Conservation (phyloP, 2,113 vertebrate genomes). For the Campylomormyrus tamandua region DNA sequence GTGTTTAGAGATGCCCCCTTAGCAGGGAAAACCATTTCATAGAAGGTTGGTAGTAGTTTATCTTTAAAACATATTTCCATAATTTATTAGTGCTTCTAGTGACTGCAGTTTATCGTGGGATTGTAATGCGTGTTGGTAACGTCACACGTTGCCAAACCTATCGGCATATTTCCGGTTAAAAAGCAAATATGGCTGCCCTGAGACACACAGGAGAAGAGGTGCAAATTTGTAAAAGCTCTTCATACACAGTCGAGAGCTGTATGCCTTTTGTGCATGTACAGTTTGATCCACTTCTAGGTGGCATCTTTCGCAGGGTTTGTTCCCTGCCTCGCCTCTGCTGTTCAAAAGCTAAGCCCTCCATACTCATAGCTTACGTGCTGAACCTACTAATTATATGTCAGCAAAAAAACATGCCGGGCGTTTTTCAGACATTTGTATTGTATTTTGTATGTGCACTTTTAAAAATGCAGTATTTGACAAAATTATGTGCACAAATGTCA, state of each 20-base stretch:
- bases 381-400: not conserved
- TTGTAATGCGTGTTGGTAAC: not conserved
- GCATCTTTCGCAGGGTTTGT: not conserved
- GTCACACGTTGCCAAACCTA: not conserved
- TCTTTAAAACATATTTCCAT: not conserved
- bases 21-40: not conserved
- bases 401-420: not conserved
- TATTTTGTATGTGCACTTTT: not conserved
- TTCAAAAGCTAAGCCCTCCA: not conserved
- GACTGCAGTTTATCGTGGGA: not conserved
- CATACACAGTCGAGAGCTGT: not conserved
- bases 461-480: not conserved
- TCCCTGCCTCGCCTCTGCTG: not conserved
- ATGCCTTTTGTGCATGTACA: not conserved
- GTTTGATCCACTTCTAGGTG: not conserved
- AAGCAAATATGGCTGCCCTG: not conserved
- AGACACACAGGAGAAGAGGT: not conserved
- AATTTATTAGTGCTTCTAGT: not conserved
- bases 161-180: not conserved
- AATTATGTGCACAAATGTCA: not conserved
- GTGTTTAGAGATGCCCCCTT: not conserved
- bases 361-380: not conserved
- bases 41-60: not conserved
- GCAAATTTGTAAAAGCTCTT: not conserved
- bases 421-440: not conserved